These are phyloP conservation scores for Phortica magna DNA, from an alignment of 2,888 invertebrate species.

Conservation along the genomic window DNA sequence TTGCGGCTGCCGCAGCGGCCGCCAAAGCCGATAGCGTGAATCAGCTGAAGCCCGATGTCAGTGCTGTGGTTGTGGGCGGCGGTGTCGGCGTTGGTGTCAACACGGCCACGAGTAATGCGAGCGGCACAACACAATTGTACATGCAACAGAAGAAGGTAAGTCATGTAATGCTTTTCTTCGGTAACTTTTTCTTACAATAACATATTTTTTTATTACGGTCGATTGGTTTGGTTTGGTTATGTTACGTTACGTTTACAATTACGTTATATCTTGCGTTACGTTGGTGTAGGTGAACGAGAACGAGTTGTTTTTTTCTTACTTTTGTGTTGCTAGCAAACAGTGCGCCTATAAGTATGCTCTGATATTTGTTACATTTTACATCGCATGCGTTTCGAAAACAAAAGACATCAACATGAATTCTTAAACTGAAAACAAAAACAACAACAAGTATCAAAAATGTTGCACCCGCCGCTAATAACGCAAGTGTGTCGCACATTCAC, in stretches of 20 bases:
- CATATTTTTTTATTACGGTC: conserved; percentile 5
- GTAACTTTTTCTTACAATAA: conserved; percentile 12
- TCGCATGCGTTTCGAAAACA: conserved; percentile 37
- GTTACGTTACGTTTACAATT: background rate
- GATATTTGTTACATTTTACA: conserved; percentile 30
- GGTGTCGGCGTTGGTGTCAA: conserved; percentile 59
- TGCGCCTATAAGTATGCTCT: conserved; percentile 48
- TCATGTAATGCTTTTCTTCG: background rate
- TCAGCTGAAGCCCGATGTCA: conserved; percentile 73
- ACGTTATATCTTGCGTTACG: conserved; percentile 10
- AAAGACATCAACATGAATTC: conserved; percentile 4
- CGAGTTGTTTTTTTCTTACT: background rate
- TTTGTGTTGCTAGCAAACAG: conserved; percentile 16
- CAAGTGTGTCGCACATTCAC: background rate
- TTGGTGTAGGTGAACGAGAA: conserved; percentile 10
- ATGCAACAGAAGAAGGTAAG: conserved; percentile 77
- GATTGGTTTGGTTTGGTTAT: conserved; percentile 20
- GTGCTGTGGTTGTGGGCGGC: conserved; percentile 46
- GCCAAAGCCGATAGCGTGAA: conserved; percentile 73
- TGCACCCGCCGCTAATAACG: background rate
- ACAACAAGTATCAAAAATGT: conserved; percentile 6
- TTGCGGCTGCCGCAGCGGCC: conserved; percentile 74
- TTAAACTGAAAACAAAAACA: background rate
- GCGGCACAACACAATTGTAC: conserved; percentile 65
- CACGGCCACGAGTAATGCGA: conserved; percentile 54